Evolutionary conservation across 2,888 invertebrate genomes (phyloP), one percentile per base, ranked within the genome.

Genomic region (Formica aserva): DNA sequence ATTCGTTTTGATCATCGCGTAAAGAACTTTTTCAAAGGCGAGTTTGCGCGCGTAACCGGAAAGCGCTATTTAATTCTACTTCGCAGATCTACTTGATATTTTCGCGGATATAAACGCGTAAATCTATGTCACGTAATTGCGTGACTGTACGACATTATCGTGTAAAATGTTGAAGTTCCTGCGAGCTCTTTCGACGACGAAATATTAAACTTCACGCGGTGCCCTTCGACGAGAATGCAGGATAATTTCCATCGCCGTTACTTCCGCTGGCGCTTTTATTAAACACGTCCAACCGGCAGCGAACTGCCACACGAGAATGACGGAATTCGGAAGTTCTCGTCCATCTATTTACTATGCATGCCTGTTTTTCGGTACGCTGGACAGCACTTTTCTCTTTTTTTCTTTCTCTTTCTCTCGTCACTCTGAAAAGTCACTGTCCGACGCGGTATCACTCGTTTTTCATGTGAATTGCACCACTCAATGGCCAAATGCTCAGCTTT

Each of bases 81-180:
- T 86, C 69, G 84, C 71, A 63, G 69, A 48, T 71, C 65, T 82
- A 77, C 83, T 87, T 85, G 35, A 82, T 80, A 83, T 86, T 89
- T 86, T 38, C 74, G 75, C 60, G 78, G 32, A 82, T 66, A 67
- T 82, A 75, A 86, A 85, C 84, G 63, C 77, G 84, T 85, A 84
- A 87, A 89, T 89, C 84, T 75, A 74, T 86, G 80, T 63, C 76
- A 65, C 72, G 84, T 89, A 90, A 91, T 91, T 87, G 85, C 85
- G 78, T 76, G 75, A 29, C 32, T 26, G 84, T 72, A 22, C 63
- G 77, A 84, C 69, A 74, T 86, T 80, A 83, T 85, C 76, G 38
- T 65, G 35, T 26, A 35, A 35, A 6, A 72, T 29, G 75, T 62
- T 52, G 84, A 87, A 71, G 41, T 48, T 74, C 67, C 13, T 74